Conservation (phyloP, 1,140 invertebrate species). For the Vanessa atalanta region DNA sequence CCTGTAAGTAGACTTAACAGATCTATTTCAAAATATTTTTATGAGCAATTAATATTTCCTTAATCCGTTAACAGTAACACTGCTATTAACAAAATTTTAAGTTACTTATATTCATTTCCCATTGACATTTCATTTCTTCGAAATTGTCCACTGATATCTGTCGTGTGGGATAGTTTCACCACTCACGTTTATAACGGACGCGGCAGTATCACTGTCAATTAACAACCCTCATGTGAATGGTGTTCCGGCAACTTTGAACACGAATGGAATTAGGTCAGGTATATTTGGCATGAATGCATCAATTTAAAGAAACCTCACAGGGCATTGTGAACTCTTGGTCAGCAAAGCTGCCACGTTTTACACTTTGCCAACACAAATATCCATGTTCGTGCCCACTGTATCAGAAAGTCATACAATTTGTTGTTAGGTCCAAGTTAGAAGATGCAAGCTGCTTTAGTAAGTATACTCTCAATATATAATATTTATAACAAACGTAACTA, state of each 20-base stretch:
- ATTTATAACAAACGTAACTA: neutral
- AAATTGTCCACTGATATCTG: too few species aligned
- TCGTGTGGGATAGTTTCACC: neutral
- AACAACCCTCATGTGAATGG: neutral
- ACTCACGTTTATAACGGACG: conserved; percentile 11
- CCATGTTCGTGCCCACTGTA: conserved; percentile 21
- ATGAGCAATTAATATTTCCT: too few species aligned
- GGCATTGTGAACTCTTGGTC: neutral
- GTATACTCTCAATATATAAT: neutral
- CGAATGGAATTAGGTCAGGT: conserved; percentile 21
- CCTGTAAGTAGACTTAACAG: too few species aligned
- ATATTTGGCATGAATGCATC: conserved; percentile 13
- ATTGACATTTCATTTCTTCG: too few species aligned
- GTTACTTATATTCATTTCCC: too few species aligned
- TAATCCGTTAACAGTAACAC: too few species aligned
- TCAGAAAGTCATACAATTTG: conserved; percentile 23
- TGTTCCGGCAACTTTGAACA: neutral
- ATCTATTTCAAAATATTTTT: too few species aligned
- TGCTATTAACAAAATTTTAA: too few species aligned
- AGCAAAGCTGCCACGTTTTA: conserved; percentile 15
- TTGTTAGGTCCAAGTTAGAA: conserved; percentile 10
- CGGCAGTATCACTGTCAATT: conserved; percentile 29
- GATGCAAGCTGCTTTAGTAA: neutral
- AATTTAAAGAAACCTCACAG: conserved; percentile 8
- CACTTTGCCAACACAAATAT: conserved; percentile 49